phyloP scores from a whole-genome alignment of 2,113 vertebrate genomes.

The Nyctereutes procyonoides region DNA sequence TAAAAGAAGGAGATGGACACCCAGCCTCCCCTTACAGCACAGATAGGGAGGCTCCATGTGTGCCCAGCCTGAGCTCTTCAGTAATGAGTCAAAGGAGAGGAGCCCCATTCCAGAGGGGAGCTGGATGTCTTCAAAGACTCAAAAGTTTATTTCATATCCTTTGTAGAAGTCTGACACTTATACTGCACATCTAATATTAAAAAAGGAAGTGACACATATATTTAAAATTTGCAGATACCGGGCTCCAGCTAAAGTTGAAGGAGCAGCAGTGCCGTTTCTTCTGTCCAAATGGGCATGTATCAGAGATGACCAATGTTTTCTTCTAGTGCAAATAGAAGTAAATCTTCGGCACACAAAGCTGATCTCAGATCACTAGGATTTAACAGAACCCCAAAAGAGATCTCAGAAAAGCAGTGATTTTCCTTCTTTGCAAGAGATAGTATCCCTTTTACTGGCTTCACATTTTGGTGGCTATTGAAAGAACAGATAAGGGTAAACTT shows the following conservation, averaged over 20 bases:
- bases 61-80: neutral
- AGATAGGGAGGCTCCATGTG: neutral
- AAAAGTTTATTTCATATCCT: neutral
- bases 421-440: neutral
- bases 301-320: neutral
- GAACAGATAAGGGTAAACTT: neutral
- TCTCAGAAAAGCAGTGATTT: constrained; percentile 43
- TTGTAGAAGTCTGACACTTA: neutral
- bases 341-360: neutral
- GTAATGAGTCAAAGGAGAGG: neutral
- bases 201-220: neutral
- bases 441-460: neutral
- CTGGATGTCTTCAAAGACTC: neutral
- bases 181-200: neutral
- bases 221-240: neutral
- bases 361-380: neutral
- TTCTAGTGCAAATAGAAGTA: neutral
- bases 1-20: neutral
- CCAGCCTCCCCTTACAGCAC: neutral
- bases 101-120: neutral
- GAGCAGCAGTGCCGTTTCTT: neutral
- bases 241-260: neutral
- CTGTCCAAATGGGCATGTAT: neutral
- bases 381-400: neutral
- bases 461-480: constrained; percentile 4